Base-by-base conservation (phyloP, 2,113 vertebrate species). In the Cryptoleucopteryx plumbea region DNA sequence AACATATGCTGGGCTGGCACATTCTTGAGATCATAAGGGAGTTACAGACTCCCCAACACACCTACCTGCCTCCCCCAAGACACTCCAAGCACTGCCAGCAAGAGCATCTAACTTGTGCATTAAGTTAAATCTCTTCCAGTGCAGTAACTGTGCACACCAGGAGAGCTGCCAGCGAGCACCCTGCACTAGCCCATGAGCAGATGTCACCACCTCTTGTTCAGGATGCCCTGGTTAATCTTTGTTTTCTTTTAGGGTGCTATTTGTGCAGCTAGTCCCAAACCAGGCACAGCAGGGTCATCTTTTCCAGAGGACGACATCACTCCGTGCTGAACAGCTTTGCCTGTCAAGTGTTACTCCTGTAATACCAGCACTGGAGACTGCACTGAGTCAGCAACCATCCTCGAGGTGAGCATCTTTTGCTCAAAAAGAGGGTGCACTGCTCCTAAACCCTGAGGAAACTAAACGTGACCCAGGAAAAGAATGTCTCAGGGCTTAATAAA, bases 141-240 rank as follows among this genome's bases (percentile, higher is more conserved):
- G 32, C 62, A 68, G 23, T 38, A 65, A 18, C 20, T 42, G 47
- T 45, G 11, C n/a, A 25, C 31, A 7, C 19, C 3, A 56, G 22
- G 0, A 75, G 36, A 48, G 43, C 50, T 70, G 59, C 72, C 38
- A 62, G 42, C 0, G 0, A 66, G n/a, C 2, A 2, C 27, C 20
- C 38, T 32, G 48, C 38, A 48, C 34, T 6, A 71, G 42, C 43
- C 66, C 66, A 29, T 4, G 4, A 42, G 59, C 68, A 66, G 34
- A 32, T 61, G 36, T 78, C 40, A 25, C 6, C 68, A 23, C 22
- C 32, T 32, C 34, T 80, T 52, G 10, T 11, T 56, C 90, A 79
- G 42, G 55, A 53, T n/a, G 32, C 27, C 19, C 22, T 53, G 45
- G 15, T 36, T 58, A 45, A 36, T 38, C 26, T 61, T n/a, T n/a